Conservation (phyloP, 2,888 invertebrate species). For the Caenorhabditis zanzibari region DNA sequence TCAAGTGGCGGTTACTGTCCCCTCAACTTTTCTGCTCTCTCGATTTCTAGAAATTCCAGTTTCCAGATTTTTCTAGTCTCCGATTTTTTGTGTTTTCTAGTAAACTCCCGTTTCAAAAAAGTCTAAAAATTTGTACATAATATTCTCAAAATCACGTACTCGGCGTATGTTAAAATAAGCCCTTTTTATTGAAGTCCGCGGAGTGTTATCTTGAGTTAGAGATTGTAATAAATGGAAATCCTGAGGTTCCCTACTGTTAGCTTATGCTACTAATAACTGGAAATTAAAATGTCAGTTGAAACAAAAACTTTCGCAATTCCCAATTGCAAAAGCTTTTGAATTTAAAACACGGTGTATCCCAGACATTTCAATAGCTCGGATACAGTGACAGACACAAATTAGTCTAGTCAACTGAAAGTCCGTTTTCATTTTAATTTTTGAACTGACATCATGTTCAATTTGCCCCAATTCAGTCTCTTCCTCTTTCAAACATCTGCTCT, state of each 20-base stretch:
- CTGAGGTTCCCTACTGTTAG: too few relatives aligned
- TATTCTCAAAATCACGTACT: neutral
- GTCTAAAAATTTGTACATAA: neutral
- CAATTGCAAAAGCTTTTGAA: neutral
- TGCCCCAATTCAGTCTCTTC: slow-evolving; percentile 39
- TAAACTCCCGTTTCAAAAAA: too few relatives aligned
- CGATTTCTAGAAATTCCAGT: neutral
- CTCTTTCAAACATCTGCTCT: slow-evolving; percentile 20
- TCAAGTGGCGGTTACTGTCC: slow-evolving; percentile 36
- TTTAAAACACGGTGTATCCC: neutral
- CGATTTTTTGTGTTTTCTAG: too few relatives aligned
- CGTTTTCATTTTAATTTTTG: slow-evolving; percentile 8
- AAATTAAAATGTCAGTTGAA: too few relatives aligned
- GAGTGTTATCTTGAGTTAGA: too few relatives aligned
- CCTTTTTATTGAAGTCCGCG: too few relatives aligned
- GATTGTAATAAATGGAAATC: too few relatives aligned
- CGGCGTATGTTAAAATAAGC: neutral
- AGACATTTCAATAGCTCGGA: too few relatives aligned
- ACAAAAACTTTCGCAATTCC: too few relatives aligned
- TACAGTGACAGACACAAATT: too few relatives aligned
- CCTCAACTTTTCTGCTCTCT: neutral
- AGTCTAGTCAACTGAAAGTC: slow-evolving; percentile 19
- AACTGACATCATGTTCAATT: slow-evolving; percentile 50
- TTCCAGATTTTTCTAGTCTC: too few relatives aligned
- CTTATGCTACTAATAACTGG: too few relatives aligned